Conservation (phyloP, 2,888 invertebrate species). For the Pristionchus fissidentatus region DNA sequence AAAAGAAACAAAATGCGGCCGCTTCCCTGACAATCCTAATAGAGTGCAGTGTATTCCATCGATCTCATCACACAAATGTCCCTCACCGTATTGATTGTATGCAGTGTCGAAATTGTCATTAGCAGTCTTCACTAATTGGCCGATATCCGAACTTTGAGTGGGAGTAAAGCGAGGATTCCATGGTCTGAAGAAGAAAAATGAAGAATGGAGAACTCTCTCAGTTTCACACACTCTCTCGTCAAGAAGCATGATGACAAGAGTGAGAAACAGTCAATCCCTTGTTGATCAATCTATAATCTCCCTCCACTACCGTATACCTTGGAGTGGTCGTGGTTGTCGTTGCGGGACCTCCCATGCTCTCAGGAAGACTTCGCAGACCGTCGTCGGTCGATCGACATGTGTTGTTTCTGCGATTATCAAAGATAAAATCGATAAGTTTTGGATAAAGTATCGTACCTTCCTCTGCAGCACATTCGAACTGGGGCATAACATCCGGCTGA, state of each 20-base stretch:
- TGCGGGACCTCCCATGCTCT: slow-evolving; percentile 34
- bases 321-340: slow-evolving; percentile 26
- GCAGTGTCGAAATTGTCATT: slow-evolving; percentile 24
- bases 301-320: slow-evolving; percentile 37
- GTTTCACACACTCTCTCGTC: too few relatives aligned
- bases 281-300: neutral
- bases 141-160: slow-evolving; percentile 20
- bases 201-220: too few relatives aligned
- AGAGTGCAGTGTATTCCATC: neutral
- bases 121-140: slow-evolving; percentile 48
- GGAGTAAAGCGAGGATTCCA: slow-evolving; percentile 39
- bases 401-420: slow-evolving; percentile 16
- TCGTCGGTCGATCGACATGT: slow-evolving; percentile 45
- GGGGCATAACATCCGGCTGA: slow-evolving; percentile 38
- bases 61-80: neutral
- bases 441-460: slow-evolving; percentile 58
- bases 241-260: too few relatives aligned
- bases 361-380: slow-evolving; percentile 40
- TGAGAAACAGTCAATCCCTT: neutral
- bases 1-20: neutral
- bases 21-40: neutral
- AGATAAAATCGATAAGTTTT: neutral
- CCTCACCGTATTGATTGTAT: slow-evolving; percentile 48
- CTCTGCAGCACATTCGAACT: slow-evolving; percentile 62
- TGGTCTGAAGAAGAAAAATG: neutral